Percentiles rank a stretch among this genome's conserved stretches.
phyloP scores from a whole-genome alignment of 2,113 vertebrate species.

The Pandion haliaetus region DNA sequence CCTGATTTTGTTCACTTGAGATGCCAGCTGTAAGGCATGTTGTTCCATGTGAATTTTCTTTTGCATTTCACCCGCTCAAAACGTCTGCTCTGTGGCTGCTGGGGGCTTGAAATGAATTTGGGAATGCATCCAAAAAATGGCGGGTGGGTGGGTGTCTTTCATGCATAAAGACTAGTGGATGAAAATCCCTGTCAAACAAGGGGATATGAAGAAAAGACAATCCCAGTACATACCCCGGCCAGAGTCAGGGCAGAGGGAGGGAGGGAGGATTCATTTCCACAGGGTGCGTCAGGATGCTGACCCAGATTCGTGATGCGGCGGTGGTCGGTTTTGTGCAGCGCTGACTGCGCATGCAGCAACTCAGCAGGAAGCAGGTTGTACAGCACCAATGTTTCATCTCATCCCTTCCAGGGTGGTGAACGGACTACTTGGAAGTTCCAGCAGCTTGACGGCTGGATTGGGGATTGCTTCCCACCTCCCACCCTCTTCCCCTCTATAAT shows the following conservation, averaged over 20 bases:
- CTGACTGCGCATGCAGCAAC: not conserved
- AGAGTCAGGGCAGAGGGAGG: not conserved
- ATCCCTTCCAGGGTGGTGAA: not conserved
- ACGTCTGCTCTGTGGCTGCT: not conserved
- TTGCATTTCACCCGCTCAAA: not conserved
- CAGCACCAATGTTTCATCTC: not conserved
- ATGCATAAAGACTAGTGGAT: not conserved
- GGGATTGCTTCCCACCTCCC: not conserved
- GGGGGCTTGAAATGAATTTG: not conserved
- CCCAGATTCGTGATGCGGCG: not conserved
- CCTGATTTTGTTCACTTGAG: slow-evolving; percentile 25
- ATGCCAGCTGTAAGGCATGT: slow-evolving; percentile 36
- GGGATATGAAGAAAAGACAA: not conserved
- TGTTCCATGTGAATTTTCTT: slow-evolving; percentile 18
- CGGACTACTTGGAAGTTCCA: not conserved
- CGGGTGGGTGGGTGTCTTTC: not conserved
- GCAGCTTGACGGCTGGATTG: not conserved
- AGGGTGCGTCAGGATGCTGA: not conserved
- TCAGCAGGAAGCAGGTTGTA: not conserved
- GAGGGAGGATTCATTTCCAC: not conserved
- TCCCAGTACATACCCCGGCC: not conserved
- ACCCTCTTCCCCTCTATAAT: not conserved
- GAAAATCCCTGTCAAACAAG: not conserved
- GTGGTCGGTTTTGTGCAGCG: not conserved
- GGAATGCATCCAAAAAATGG: not conserved